Evolutionary conservation across 2,113 vertebrate species (phyloP).

Genomic region (Anthoscopus minutus): DNA sequence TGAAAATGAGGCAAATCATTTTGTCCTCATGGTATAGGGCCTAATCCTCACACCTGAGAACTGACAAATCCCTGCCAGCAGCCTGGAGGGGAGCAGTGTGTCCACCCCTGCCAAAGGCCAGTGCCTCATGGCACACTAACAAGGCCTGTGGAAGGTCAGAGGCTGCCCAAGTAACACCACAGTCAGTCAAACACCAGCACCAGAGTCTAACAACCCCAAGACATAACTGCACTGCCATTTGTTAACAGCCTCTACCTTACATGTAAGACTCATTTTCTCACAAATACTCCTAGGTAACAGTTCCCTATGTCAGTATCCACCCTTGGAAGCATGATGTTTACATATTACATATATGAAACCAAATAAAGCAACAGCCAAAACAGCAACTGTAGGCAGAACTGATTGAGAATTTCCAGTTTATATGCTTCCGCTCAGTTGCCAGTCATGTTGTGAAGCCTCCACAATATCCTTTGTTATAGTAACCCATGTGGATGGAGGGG

Average conservation of each 20-base stretch:
- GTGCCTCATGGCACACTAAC: background rate
- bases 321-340: background rate
- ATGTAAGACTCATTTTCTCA: background rate
- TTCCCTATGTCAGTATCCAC: background rate
- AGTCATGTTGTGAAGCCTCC: background rate
- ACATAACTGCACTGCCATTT: background rate
- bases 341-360: background rate
- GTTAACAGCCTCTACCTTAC: background rate
- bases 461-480: background rate
- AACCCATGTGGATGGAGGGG: background rate
- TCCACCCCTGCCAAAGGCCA: rapidly evolving
- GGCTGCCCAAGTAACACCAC: background rate
- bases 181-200: background rate
- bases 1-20: background rate
- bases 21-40: background rate
- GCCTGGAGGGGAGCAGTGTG: background rate
- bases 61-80: background rate
- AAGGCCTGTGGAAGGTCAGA: background rate
- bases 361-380: background rate
- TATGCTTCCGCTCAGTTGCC: background rate
- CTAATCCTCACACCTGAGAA: background rate
- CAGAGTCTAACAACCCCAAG: background rate
- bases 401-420: background rate
- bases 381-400: background rate
- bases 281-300: background rate